These are phyloP conservation scores for Bostrychus sinensis DNA, from an alignment of 2,113 vertebrate genomes.

Conservation along the genomic window DNA sequence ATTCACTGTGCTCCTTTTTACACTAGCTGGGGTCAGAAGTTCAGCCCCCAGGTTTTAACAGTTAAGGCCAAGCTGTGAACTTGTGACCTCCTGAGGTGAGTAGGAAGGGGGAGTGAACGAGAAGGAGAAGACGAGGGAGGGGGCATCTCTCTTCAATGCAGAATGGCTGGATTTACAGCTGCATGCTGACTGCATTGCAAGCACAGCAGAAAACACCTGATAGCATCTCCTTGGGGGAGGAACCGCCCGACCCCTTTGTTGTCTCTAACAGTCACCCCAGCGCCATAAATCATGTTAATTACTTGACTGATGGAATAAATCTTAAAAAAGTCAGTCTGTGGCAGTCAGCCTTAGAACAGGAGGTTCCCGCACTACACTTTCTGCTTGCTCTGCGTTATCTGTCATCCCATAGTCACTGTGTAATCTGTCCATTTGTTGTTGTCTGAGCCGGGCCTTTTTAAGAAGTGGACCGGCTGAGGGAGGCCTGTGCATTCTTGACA, in stretches of 20 bases:
- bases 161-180: conserved; percentile 83
- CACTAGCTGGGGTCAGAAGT: conserved; percentile 81
- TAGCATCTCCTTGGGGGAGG: conserved; percentile 83
- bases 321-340: conserved; percentile 73
- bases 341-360: conserved; percentile 57
- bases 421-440: conserved; percentile 81
- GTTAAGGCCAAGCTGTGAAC: conserved; percentile 80
- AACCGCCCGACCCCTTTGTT: conserved; percentile 77
- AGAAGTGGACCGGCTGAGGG: conserved; percentile 60
- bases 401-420: conserved; percentile 78
- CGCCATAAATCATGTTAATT: conserved; percentile 85
- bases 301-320: conserved; percentile 84
- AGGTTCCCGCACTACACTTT: conserved; percentile 73
- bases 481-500: conserved; percentile 62
- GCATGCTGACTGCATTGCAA: conserved; percentile 81
- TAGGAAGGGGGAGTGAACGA: conserved; percentile 36
- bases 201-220: conserved; percentile 85
- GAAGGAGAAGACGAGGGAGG: conserved; percentile 40
- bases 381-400: conserved; percentile 76
- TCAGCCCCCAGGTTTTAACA: conserved; percentile 78
- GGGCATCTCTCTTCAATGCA: conserved; percentile 73
- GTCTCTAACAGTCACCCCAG: conserved; percentile 77
- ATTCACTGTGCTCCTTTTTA: conserved; percentile 63
- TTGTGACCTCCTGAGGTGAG: conserved; percentile 76
- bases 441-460: conserved; percentile 60